Evolutionary conservation across 2,888 invertebrate genomes (phyloP).

Genomic region (Mythimna albipuncta): DNA sequence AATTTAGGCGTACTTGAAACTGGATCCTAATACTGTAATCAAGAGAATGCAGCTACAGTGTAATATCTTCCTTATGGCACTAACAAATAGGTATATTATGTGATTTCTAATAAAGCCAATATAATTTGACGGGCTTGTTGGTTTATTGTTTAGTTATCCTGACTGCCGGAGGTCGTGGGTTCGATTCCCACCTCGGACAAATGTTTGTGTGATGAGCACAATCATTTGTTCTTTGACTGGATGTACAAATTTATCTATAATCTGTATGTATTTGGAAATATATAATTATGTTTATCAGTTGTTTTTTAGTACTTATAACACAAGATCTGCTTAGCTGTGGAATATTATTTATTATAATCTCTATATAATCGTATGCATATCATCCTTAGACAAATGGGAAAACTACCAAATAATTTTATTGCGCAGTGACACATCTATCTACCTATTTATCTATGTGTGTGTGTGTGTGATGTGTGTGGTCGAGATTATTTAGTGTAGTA

Average conservation of each 20-base stretch:
- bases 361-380: not conserved
- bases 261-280: too few relatives aligned
- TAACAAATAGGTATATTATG: not conserved
- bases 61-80: not conserved
- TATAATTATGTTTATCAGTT: too few relatives aligned
- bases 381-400: not conserved
- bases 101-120: not conserved
- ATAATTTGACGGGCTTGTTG: too few relatives aligned
- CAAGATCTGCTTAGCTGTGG: too few relatives aligned
- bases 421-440: not conserved
- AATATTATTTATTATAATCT: too few relatives aligned
- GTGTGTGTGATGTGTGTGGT: slow-evolving; percentile 1
- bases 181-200: too few relatives aligned
- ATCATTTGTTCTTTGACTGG: too few relatives aligned
- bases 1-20: not conserved
- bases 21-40: not conserved
- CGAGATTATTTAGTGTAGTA: slow-evolving; percentile 2
- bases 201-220: too few relatives aligned
- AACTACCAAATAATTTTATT: slow-evolving; percentile 22
- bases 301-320: too few relatives aligned
- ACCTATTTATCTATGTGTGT: slow-evolving; percentile 3
- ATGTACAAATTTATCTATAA: too few relatives aligned
- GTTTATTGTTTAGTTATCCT: too few relatives aligned
- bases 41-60: not conserved
- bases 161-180: too few relatives aligned